These are phyloP conservation scores for Lepeophtheirus salmonis DNA, from an alignment of 1,140 invertebrate species.

Conservation along the genomic window DNA sequence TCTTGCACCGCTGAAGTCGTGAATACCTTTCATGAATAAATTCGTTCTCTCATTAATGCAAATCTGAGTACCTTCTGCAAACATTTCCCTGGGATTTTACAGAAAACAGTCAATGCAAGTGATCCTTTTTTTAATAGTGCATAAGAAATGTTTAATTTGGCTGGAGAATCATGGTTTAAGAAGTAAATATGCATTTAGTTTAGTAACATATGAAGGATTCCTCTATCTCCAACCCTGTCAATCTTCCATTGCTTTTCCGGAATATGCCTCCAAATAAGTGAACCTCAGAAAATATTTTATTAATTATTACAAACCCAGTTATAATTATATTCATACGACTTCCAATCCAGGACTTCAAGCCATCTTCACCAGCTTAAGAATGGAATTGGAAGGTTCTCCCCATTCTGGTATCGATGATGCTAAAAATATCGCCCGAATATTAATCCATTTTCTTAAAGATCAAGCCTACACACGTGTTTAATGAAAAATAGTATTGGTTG, in stretches of 20 bases:
- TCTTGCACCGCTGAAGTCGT: constrained; percentile 34
- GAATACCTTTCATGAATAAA: constrained; percentile 42
- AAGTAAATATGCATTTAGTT: constrained; percentile 29
- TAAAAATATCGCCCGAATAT: constrained; percentile 37
- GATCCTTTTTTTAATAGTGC: constrained; percentile 33
- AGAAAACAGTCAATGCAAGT: constrained; percentile 35
- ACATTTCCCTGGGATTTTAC: constrained; percentile 41
- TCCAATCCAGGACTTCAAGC: constrained; percentile 25
- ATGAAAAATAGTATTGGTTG: constrained; percentile 25
- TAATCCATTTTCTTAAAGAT: constrained; percentile 33
- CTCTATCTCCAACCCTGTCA: constrained; percentile 32
- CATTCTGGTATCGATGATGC: constrained; percentile 43
- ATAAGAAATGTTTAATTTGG: constrained; percentile 35
- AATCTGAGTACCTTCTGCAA: constrained; percentile 42
- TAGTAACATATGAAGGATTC: constrained; percentile 42
- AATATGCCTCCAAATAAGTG: constrained; percentile 32
- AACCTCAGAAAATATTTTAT: constrained; percentile 35
- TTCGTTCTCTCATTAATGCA: constrained; percentile 39
- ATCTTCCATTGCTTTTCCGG: background rate
- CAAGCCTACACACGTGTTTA: constrained; percentile 32
- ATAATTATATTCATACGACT: background rate
- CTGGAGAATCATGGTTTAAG: constrained; percentile 29
- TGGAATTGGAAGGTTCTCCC: constrained; percentile 35
- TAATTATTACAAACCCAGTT: constrained; percentile 29
- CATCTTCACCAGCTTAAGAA: constrained; percentile 34